These are phyloP conservation scores for Andrena bucephala DNA, from an alignment of 2,888 invertebrate genomes.

Conservation along the genomic window DNA sequence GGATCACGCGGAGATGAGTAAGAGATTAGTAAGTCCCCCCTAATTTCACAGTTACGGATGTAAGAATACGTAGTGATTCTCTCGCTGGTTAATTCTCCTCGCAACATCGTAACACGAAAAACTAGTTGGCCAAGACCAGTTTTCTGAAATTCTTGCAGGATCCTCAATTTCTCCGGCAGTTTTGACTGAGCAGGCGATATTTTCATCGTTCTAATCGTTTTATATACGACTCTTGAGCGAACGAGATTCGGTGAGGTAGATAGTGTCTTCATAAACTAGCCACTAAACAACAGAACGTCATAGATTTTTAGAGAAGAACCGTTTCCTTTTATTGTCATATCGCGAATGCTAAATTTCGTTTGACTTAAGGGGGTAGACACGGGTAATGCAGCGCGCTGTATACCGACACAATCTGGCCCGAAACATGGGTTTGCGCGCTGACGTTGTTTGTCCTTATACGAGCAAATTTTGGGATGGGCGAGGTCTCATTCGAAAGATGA, in stretches of 20 bases:
- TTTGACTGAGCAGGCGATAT: background rate
- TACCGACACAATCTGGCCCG: too few relatives aligned
- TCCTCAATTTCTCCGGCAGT: background rate
- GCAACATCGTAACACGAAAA: conserved; percentile 8
- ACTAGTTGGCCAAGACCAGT: conserved; percentile 32
- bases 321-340: conserved; percentile 11
- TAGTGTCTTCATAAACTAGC: conserved; percentile 26
- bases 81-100: conserved; percentile 24
- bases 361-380: too few relatives aligned
- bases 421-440: too few relatives aligned
- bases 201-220: conserved; percentile 21
- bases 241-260: background rate
- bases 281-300: too few relatives aligned
- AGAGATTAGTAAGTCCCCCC: background rate
- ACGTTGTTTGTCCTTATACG: too few relatives aligned
- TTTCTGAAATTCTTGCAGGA: conserved; percentile 54
- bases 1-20: background rate
- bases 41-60: conserved; percentile 4
- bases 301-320: conserved; percentile 15
- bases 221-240: conserved; percentile 2
- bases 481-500: too few relatives aligned
- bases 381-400: too few relatives aligned
- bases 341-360: conserved; percentile 7
- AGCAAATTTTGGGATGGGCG: too few relatives aligned
- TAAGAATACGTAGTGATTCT: conserved; percentile 27